A percentile compares a stretch with the other conserved stretches of the same genome.
These are phyloP conservation scores for Bufotes viridis DNA, from an alignment of 2,797 vertebrate genomes.

Conservation along the genomic window DNA sequence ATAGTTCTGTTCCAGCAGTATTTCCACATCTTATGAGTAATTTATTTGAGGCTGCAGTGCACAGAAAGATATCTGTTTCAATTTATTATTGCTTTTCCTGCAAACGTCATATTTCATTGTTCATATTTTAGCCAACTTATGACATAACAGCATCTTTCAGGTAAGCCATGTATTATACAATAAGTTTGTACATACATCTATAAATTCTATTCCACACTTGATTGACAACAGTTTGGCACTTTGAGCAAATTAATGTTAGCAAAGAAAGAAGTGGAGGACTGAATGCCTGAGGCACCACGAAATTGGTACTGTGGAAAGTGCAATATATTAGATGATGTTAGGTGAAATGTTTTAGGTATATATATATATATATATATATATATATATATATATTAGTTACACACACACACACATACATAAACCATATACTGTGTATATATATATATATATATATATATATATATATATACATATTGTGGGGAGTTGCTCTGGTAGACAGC, in stretches of 20 bases:
- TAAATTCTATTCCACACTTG: conserved; percentile 28
- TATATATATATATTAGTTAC: background rate
- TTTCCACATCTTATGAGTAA: conserved; percentile 13
- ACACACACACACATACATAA: too few relatives aligned
- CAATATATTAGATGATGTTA: conserved; percentile 37
- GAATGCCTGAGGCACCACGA: conserved; percentile 48
- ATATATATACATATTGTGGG: too few relatives aligned
- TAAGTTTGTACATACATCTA: conserved; percentile 19
- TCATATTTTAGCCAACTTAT: conserved; percentile 18
- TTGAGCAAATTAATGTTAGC: conserved; percentile 50
- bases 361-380: background rate
- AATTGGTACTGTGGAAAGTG: conserved; percentile 34
- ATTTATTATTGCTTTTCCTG: conserved; percentile 7
- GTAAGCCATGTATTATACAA: conserved; percentile 6
- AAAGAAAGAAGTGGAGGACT: conserved; percentile 33
- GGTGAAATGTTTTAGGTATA: background rate
- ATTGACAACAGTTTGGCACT: conserved; percentile 51
- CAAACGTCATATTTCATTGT: conserved; percentile 23
- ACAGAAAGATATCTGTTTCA: conserved; percentile 14
- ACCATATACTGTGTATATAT: too few relatives aligned
- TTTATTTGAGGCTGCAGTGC: background rate
- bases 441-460: too few relatives aligned
- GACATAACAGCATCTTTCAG: conserved; percentile 33
- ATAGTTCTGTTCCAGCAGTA: background rate
- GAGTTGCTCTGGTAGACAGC: too few relatives aligned